Evolutionary conservation across 1,140 invertebrate species (phyloP).

Genomic region (Drosophila arawakana): DNA sequence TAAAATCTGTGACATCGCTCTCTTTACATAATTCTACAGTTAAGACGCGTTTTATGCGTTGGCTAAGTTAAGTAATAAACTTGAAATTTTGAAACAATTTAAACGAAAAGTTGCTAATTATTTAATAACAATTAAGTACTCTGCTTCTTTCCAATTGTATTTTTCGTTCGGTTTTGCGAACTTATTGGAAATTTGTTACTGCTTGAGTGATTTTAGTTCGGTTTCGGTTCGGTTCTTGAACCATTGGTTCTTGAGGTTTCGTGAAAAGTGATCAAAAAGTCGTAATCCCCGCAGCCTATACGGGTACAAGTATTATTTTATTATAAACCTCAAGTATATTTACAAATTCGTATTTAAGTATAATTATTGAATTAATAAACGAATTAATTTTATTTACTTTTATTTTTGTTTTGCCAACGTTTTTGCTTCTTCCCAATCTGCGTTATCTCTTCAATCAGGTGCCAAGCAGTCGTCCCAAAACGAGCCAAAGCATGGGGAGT

Average conservation of each 20-base stretch:
- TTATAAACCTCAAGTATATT: not conserved
- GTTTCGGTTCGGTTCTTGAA: not conserved
- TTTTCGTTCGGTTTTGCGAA: not conserved
- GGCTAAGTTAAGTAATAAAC: not conserved
- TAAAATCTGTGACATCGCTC: not conserved
- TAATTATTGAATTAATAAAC: not conserved
- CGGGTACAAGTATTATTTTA: conserved; percentile 15
- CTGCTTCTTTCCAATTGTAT: not conserved
- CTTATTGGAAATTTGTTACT: not conserved
- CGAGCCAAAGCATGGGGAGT: not conserved
- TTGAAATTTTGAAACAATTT: not conserved
- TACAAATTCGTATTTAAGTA: not conserved
- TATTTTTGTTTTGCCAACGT: conserved; percentile 1
- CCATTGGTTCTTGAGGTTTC: not conserved
- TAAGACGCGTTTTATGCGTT: not conserved
- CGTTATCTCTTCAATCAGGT: conserved; percentile 1
- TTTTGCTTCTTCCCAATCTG: not conserved
- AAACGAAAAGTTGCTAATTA: too few relatives aligned
- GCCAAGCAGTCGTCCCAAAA: not conserved
- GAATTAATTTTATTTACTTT: conserved; percentile 9
- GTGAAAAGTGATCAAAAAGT: not conserved
- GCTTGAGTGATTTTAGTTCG: not conserved
- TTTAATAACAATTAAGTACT: too few relatives aligned
- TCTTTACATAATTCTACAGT: not conserved
- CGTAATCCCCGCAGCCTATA: not conserved